These are phyloP conservation scores for Diglossa cyanea DNA, from an alignment of 2,797 vertebrate genomes.

Conservation along the genomic window DNA sequence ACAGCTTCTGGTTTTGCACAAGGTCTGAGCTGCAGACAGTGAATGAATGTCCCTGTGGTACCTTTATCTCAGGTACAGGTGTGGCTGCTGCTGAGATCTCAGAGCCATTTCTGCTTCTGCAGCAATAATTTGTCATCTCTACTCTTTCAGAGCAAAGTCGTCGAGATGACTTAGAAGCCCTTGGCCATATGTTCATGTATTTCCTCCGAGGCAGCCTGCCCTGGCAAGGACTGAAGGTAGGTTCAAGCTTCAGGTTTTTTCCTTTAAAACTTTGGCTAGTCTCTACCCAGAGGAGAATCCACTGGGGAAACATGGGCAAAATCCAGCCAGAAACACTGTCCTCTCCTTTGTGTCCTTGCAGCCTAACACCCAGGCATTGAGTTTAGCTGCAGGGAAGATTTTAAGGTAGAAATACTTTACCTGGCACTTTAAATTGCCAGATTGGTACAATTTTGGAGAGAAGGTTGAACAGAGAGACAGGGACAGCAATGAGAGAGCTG, in stretches of 20 bases:
- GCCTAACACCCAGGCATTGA: not conserved
- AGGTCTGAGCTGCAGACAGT: not conserved
- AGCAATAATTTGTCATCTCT: conserved; percentile 56
- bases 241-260: not conserved
- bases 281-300: not conserved
- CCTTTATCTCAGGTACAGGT: not conserved
- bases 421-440: not conserved
- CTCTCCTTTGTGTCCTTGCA: not conserved
- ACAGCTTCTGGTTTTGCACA: not conserved
- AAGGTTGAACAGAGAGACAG: not conserved
- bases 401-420: not conserved
- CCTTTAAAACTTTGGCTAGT: not conserved
- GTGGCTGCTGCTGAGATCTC: conserved; percentile 12
- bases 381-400: not conserved
- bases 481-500: not conserved
- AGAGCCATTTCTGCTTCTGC: conserved; percentile 16
- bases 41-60: not conserved
- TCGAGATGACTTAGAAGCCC: conserved; percentile 95
- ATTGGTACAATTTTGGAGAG: not conserved
- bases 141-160: conserved; percentile 91
- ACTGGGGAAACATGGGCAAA: not conserved
- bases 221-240: conserved; percentile 98
- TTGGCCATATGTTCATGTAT: conserved; percentile 99
- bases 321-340: not conserved
- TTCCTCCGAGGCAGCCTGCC: conserved; percentile 98